Percentiles rank a stretch among this genome's conserved stretches.
phyloP scores from a whole-genome alignment of 2,888 invertebrate genomes.

The Drosophila quasianomalipes region DNA sequence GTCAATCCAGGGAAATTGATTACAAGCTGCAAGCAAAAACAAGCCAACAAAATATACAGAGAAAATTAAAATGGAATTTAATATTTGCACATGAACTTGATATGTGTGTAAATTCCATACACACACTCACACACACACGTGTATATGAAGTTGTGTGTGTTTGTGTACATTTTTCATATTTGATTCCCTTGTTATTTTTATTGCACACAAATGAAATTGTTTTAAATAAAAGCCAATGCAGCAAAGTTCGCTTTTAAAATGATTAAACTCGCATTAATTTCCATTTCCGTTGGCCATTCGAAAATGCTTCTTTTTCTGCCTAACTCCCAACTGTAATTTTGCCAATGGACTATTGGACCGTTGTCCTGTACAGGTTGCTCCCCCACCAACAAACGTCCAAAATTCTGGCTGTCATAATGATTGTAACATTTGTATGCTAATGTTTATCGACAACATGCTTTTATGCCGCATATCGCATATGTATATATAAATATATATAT shows the following conservation, averaged over 20 bases:
- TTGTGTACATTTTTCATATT: slow-evolving; percentile 44
- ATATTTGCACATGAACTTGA: slow-evolving; percentile 74
- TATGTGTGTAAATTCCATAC: slow-evolving; percentile 24
- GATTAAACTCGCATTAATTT: slow-evolving; percentile 79
- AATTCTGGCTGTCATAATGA: slow-evolving; percentile 51
- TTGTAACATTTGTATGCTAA: slow-evolving; percentile 81
- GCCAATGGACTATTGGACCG: slow-evolving; percentile 39
- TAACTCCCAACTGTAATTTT: slow-evolving; percentile 36
- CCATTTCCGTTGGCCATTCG: slow-evolving; percentile 44
- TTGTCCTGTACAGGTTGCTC: neutral
- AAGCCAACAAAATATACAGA: slow-evolving; percentile 38
- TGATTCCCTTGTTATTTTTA: slow-evolving; percentile 48
- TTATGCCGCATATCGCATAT: slow-evolving; percentile 50
- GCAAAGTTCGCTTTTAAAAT: slow-evolving; percentile 76
- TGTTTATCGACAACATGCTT: slow-evolving; percentile 76
- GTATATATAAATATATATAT: slow-evolving; percentile 2
- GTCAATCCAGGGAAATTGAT: slow-evolving; percentile 83
- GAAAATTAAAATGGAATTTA: slow-evolving; percentile 70
- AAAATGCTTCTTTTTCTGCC: neutral
- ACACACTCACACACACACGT: neutral
- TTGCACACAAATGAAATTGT: slow-evolving; percentile 64
- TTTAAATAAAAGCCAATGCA: slow-evolving; percentile 75
- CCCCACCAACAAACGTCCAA: neutral
- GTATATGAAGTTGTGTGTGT: slow-evolving; percentile 4
- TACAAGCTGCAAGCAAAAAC: slow-evolving; percentile 72